These are phyloP conservation scores for Portevinia maculata DNA, from an alignment of 2,888 invertebrate genomes.

Conservation along the genomic window DNA sequence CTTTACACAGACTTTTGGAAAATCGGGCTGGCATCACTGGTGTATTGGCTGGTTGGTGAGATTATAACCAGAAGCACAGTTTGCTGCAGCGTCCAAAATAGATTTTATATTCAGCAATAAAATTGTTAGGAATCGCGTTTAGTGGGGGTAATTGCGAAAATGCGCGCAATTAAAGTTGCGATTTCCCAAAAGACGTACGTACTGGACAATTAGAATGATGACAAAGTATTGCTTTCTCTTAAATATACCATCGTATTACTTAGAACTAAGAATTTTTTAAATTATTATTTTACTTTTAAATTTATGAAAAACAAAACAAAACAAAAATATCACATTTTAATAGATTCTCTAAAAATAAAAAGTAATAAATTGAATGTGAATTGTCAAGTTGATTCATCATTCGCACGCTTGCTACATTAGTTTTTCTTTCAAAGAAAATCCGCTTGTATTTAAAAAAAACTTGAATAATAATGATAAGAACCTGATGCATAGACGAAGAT, in stretches of 20 bases:
- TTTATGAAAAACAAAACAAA: too few relatives aligned
- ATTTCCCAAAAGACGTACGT: background rate
- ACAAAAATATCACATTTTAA: background rate
- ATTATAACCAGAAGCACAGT: conserved; percentile 27
- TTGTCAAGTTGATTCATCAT: conserved; percentile 5
- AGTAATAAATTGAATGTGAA: conserved; percentile 6
- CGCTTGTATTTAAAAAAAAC: conserved; percentile 1
- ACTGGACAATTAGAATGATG: conserved; percentile 12
- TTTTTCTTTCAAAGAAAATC: conserved; percentile 13
- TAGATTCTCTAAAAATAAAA: conserved; percentile 28
- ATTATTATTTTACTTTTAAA: too few relatives aligned
- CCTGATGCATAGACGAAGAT: background rate
- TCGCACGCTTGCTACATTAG: background rate
- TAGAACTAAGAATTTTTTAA: too few relatives aligned
- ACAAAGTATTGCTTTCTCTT: background rate
- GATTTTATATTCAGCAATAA: conserved; percentile 15
- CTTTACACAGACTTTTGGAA: too few relatives aligned
- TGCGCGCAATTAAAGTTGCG: conserved; percentile 22
- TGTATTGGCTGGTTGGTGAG: too few relatives aligned
- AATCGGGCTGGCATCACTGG: too few relatives aligned
- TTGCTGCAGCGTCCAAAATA: conserved; percentile 19
- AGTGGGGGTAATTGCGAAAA: conserved; percentile 13
- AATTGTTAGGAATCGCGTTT: conserved; percentile 17
- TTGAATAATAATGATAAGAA: background rate
- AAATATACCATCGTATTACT: too few relatives aligned